These are phyloP conservation scores for Asobara japonica DNA, from an alignment of 1,140 invertebrate species.

Conservation along the genomic window DNA sequence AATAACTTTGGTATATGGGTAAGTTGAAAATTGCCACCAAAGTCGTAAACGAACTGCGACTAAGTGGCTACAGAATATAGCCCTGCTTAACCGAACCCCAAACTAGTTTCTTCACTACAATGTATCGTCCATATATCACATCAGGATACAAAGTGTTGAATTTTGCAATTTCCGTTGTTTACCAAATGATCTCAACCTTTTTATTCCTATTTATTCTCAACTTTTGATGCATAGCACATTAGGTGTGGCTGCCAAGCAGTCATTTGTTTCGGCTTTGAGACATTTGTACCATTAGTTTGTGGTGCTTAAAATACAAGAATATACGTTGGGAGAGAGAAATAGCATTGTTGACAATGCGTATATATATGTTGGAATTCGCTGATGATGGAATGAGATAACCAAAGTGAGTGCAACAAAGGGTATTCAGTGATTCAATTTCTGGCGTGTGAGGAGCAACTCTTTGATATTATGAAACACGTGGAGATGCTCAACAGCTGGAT, in stretches of 20 bases:
- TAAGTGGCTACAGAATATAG: too few relatives aligned
- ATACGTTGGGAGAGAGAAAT: neutral
- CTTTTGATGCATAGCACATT: neutral
- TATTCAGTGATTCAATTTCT: neutral
- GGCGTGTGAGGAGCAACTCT: neutral
- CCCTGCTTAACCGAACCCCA: neutral
- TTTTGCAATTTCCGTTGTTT: neutral
- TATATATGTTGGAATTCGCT: neutral
- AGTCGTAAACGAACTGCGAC: too few relatives aligned
- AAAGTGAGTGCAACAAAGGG: neutral
- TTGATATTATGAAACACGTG: neutral
- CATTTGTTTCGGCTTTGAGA: conserved; percentile 11
- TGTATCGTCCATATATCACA: neutral
- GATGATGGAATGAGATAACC: neutral
- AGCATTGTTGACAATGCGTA: neutral
- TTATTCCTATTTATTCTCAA: neutral
- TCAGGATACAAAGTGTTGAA: neutral
- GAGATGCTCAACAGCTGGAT: neutral
- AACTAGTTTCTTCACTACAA: neutral
- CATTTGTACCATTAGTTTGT: conserved; percentile 3
- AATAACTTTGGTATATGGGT: too few relatives aligned
- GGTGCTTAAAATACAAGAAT: neutral
- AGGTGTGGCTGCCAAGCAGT: neutral
- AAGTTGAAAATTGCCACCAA: too few relatives aligned
- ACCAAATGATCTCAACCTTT: neutral